These are phyloP conservation scores for Nephotettix cincticeps DNA, from an alignment of 1,140 invertebrate species.

Conservation along the genomic window DNA sequence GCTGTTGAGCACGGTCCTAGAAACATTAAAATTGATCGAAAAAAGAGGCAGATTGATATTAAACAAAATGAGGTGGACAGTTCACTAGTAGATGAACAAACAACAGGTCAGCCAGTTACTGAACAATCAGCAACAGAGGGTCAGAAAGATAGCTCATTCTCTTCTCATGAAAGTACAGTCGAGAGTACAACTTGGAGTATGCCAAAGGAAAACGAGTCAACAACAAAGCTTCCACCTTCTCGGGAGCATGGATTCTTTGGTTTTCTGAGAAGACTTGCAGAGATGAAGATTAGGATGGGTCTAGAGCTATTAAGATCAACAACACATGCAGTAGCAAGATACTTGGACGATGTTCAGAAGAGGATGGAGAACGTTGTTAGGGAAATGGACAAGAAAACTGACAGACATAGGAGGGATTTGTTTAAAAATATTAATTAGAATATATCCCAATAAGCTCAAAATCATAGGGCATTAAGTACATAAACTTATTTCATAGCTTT, in stretches of 20 bases:
- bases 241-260: conserved; percentile 47
- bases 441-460: conserved; percentile 7
- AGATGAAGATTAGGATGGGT: conserved; percentile 53
- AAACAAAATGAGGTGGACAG: conserved; percentile 36
- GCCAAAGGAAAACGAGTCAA: conserved; percentile 7
- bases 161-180: conserved; percentile 37
- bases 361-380: conserved; percentile 47
- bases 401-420: conserved; percentile 2
- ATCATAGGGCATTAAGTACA: neutral
- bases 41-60: conserved; percentile 30
- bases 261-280: conserved; percentile 51
- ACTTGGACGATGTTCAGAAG: conserved; percentile 52
- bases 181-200: conserved; percentile 13
- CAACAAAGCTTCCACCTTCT: neutral
- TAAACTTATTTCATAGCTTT: too few species aligned
- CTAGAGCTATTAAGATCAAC: conserved; percentile 53
- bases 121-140: conserved; percentile 37
- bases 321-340: conserved; percentile 52
- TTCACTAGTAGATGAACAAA: conserved; percentile 36
- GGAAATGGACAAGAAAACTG: conserved; percentile 33
- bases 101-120: conserved; percentile 11
- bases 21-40: conserved; percentile 42
- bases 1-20: conserved; percentile 55
- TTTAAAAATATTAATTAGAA: neutral
- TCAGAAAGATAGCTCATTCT: conserved; percentile 38